phyloP scores from a whole-genome alignment of 2,113 vertebrate species.

The Gallinago undulata region DNA sequence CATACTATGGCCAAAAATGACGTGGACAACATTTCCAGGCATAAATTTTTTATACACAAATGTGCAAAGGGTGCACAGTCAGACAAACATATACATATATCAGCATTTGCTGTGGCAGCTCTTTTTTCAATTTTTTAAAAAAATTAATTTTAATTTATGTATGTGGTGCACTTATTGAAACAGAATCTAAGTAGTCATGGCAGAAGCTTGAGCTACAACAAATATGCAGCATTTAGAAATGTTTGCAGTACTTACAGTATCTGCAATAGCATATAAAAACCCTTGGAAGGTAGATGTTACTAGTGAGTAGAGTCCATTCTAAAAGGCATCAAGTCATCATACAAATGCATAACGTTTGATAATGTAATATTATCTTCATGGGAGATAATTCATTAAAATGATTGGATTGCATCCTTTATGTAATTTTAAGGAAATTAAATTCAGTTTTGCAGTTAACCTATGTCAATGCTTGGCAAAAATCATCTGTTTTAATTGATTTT shows the following conservation, averaged over 20 bases:
- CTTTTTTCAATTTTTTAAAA: neutral
- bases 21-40: rapidly evolving
- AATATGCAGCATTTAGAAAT: neutral
- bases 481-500: neutral
- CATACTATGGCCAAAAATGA: rapidly evolving
- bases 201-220: neutral
- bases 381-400: neutral
- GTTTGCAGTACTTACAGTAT: neutral
- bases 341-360: neutral
- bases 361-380: neutral
- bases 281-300: neutral
- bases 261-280: neutral
- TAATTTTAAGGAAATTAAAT: neutral
- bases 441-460: neutral
- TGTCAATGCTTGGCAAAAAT: neutral
- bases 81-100: neutral
- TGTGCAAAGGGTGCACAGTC: neutral
- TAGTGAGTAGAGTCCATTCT: neutral
- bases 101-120: neutral
- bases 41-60: rapidly evolving
- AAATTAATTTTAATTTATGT: rapidly evolving
- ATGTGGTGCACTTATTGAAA: neutral
- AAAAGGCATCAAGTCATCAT: neutral
- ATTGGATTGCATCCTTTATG: neutral
- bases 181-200: neutral